Evolutionary conservation across 2,797 vertebrate species (phyloP), one percentile per base, ranked within the genome.

Genomic region (Petrocephalus schoutedeni): DNA sequence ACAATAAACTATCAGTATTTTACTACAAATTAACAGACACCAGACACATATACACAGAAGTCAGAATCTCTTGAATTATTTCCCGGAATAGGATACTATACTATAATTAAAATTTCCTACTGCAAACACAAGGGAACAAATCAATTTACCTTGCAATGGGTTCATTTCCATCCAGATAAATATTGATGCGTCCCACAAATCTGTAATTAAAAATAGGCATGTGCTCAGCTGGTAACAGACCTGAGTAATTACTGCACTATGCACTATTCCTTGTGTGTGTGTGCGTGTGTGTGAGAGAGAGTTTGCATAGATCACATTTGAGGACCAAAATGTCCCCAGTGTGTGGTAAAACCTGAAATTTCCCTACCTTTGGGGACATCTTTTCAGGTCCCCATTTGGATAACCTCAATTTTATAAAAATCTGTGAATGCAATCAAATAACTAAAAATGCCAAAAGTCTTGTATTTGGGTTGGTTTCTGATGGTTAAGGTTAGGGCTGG

Each of bases 141-240:
- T 90, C 58, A 85, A 91, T 94, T 92, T 95, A 99, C 98, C 98
- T 98, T 90, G 97, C 97, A 89, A 95, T 94, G 0, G 98, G 96
- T 88, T 99, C 98, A 14, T 94, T 96, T 90, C 94, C 96, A 85
- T 96, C 95, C 92, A 95, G 97, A 95, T 99, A 99, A 93, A 99
- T 90, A 93, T 97, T 99, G 94, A 99, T 96, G 54, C 98, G 97
- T 21, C 98, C 98, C 89, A 99, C 97, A 89, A 98, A 99, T 94
- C 98, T 99, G 93, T 53, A 89, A 89, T 56, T 16, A 16, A 92
- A 90, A 91, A 54, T 87, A 86, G 56, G 28, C 7, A 19, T 19
- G 56, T 86, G 21, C 16, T 54, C 82, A 59, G 32, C 56, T 58
- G 84, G 49, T 10, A 56, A 67, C 82, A 87, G 28, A 74, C 53